Evolutionary conservation across 1,140 invertebrate genomes (phyloP).

Genomic region (Neuroterus valhalla): DNA sequence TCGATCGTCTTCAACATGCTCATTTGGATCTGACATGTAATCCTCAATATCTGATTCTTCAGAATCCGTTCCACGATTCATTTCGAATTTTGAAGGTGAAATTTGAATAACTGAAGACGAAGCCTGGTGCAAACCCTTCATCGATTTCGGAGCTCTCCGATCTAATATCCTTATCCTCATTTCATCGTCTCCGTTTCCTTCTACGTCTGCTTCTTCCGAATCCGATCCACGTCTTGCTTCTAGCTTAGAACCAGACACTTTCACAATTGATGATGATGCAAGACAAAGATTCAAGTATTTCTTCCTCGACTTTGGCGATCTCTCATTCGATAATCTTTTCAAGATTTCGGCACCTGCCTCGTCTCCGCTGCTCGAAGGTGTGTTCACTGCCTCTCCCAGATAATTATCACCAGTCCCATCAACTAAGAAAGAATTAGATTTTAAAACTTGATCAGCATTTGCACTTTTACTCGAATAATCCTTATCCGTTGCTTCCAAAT

Average conservation of each 20-base stretch:
- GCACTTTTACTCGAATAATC: slow-evolving; percentile 52
- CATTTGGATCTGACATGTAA: slow-evolving; percentile 6
- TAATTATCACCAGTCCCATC: slow-evolving; percentile 14
- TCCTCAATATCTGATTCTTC: slow-evolving; percentile 23
- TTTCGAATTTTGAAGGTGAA: slow-evolving; percentile 15
- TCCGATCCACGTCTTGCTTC: slow-evolving; percentile 56
- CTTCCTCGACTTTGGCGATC: slow-evolving; percentile 31
- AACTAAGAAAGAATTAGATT: background rate
- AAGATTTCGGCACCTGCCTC: slow-evolving; percentile 32
- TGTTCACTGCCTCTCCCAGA: slow-evolving; percentile 17
- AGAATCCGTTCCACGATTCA: slow-evolving; percentile 17
- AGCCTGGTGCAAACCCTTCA: background rate
- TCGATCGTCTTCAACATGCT: slow-evolving; percentile 12
- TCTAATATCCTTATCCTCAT: slow-evolving; percentile 42
- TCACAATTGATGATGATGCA: slow-evolving; percentile 35
- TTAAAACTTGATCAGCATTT: slow-evolving; percentile 27
- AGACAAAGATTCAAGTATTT: slow-evolving; percentile 22
- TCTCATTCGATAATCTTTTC: slow-evolving; percentile 25
- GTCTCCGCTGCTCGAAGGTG: slow-evolving; percentile 41
- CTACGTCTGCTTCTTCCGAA: slow-evolving; percentile 56
- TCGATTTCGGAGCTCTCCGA: background rate
- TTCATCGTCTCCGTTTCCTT: slow-evolving; percentile 57
- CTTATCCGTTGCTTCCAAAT: slow-evolving; percentile 50
- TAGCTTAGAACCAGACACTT: background rate
- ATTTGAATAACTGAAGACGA: background rate